Percentiles rank a stretch among this genome's conserved stretches.
Evolutionary conservation across 1,140 invertebrate genomes (phyloP).

Genomic region (Drosophila lowei): DNA sequence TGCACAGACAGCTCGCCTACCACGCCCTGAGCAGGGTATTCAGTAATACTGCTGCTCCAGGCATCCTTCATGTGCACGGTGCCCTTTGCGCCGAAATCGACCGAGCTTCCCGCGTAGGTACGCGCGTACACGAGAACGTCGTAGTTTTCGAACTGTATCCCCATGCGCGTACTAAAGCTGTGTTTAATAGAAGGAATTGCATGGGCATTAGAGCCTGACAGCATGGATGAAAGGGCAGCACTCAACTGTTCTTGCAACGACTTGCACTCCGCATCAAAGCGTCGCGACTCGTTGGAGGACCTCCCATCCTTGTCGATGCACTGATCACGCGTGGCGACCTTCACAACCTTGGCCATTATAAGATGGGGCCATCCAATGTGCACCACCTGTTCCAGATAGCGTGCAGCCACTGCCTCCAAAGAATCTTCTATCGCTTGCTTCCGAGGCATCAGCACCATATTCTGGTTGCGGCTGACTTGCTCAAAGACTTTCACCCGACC

Average conservation of each 20-base stretch:
- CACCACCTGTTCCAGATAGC: conserved; percentile 89
- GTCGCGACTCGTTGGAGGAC: conserved; percentile 40
- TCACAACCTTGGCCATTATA: conserved; percentile 86
- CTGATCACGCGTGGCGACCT: conserved; percentile 44
- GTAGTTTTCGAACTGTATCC: conserved; percentile 90
- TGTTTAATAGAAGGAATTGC: conserved; percentile 51
- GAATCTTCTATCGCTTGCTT: conserved; percentile 75
- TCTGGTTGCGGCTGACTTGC: conserved; percentile 90
- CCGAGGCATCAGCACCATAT: conserved; percentile 89
- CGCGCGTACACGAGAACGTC: conserved; percentile 89
- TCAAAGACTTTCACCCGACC: conserved; percentile 94
- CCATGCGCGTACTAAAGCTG: conserved; percentile 87
- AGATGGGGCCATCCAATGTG: conserved; percentile 96
- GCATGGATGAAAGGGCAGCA: not conserved
- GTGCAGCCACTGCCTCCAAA: conserved; percentile 84
- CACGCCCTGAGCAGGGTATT: conserved; percentile 85
- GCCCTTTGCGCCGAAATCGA: conserved; percentile 84
- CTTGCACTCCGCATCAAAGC: conserved; percentile 60
- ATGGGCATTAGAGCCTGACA: not conserved
- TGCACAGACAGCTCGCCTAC: conserved; percentile 54
- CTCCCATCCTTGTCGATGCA: conserved; percentile 43
- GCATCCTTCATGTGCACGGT: conserved; percentile 53
- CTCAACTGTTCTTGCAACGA: conserved; percentile 76
- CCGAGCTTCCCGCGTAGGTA: conserved; percentile 88
- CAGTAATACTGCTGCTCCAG: conserved; percentile 50